Percentiles rank a stretch among this genome's conserved stretches.
Evolutionary conservation across 2,113 vertebrate genomes (phyloP).

Genomic region (Phoxinus phoxinus): DNA sequence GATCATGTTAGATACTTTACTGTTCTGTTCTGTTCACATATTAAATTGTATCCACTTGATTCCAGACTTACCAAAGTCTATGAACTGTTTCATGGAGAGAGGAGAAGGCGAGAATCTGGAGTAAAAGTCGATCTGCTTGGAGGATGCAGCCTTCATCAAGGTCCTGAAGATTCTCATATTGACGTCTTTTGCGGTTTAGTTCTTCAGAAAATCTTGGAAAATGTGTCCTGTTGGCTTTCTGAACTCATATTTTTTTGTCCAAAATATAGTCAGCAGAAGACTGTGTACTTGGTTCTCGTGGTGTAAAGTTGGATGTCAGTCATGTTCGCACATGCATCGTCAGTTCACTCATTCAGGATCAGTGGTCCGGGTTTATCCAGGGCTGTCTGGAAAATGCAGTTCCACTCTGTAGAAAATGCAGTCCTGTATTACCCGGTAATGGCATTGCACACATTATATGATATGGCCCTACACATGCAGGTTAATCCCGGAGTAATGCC

Average conservation of each 20-base stretch:
- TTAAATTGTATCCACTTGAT: background rate
- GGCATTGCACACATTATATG: background rate
- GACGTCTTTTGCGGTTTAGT: background rate
- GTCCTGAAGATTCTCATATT: constrained; percentile 76
- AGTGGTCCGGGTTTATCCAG: background rate
- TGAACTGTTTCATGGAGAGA: constrained; percentile 84
- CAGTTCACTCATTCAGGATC: background rate
- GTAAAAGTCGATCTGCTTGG: constrained; percentile 79
- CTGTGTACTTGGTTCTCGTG: background rate
- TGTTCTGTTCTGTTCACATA: background rate
- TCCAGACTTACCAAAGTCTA: constrained; percentile 79
- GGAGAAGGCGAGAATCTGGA: constrained; percentile 82
- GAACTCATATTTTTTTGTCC: background rate
- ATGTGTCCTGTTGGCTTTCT: background rate
- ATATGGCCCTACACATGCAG: background rate
- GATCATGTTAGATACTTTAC: background rate
- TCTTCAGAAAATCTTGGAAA: background rate
- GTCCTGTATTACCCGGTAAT: background rate
- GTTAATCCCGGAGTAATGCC: background rate
- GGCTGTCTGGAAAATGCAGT: background rate
- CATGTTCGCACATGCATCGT: background rate
- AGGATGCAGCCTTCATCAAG: constrained; percentile 71
- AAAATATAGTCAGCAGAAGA: background rate
- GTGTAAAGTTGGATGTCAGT: background rate
- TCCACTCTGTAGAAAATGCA: background rate